phyloP scores from a whole-genome alignment of 2,113 vertebrate genomes.

The Baryphthengus martii region DNA sequence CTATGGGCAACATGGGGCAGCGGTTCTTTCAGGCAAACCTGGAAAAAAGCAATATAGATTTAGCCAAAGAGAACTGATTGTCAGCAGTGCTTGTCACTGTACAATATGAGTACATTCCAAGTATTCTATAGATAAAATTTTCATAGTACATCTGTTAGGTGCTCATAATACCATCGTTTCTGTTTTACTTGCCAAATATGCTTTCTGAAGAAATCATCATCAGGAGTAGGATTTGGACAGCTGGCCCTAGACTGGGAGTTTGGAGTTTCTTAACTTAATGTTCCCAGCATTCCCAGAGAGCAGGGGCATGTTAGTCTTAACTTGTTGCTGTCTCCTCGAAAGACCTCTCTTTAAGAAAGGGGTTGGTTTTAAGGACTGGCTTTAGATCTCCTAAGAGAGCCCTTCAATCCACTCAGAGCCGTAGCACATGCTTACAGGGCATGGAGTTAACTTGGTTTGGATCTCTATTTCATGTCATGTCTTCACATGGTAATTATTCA shows the following conservation, averaged over 20 bases:
- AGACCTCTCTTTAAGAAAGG: not conserved
- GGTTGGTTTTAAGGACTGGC: not conserved
- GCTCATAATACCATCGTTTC: not conserved
- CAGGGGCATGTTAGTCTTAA: not conserved
- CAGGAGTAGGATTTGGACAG: not conserved
- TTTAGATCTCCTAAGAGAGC: not conserved
- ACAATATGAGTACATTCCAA: not conserved
- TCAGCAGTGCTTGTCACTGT: rapidly evolving
- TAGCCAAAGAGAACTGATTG: not conserved
- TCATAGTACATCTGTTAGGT: not conserved
- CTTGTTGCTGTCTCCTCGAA: not conserved
- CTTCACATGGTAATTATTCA: not conserved
- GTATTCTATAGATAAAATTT: not conserved
- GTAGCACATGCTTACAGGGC: not conserved
- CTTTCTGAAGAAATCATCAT: not conserved
- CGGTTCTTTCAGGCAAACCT: not conserved
- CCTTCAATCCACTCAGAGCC: not conserved
- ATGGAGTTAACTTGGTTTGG: not conserved
- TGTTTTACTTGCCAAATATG: not conserved
- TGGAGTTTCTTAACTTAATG: not conserved
- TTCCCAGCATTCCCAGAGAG: not conserved
- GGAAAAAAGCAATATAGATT: not conserved
- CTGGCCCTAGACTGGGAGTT: not conserved
- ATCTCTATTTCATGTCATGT: not conserved
- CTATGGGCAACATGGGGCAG: not conserved